A percentile compares a stretch with the other conserved stretches of the same genome.
Conservation (phyloP, 2,113 vertebrate genomes). For the human region GRCh38 chr15:66529001-66529500, state of each 20-base stretch:
- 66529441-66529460: conserved; percentile 14
- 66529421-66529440: not conserved
- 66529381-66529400: not conserved
- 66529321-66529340: not conserved
- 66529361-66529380: not conserved
- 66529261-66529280: not conserved
- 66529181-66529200: not conserved
- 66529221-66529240: not conserved
- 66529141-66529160: not conserved
- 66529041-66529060: not conserved
- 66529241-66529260: conserved; percentile 39
- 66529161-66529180: not conserved
- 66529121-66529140: not conserved
- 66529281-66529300: not conserved
- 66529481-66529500: conserved; percentile 86
- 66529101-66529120: not conserved
- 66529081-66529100: not conserved
- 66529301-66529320: conserved; percentile 10
- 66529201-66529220: conserved; percentile 15
- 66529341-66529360: not conserved
- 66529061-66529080: not conserved
- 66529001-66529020: not conserved
- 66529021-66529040: not conserved
- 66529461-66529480: conserved; percentile 34
- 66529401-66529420: conserved; percentile 4